These are phyloP conservation scores for Eulemur mongoz DNA, from an alignment of 2,797 vertebrate genomes.

Conservation along the genomic window DNA sequence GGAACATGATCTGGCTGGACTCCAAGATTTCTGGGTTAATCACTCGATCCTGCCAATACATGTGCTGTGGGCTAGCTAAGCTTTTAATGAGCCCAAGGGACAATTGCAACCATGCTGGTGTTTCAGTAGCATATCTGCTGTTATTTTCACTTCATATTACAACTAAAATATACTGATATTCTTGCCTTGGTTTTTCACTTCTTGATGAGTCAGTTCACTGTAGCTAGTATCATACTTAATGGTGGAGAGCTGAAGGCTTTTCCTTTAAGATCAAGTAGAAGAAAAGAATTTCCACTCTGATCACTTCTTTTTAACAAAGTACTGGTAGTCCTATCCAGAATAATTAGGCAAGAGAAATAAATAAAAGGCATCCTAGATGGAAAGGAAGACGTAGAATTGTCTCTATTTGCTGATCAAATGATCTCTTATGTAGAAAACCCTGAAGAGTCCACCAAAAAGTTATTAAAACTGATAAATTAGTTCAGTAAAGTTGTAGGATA, in stretches of 20 bases:
- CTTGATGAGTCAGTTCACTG: background rate
- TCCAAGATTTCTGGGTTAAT: slow-evolving; percentile 1
- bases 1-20: background rate
- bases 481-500: background rate
- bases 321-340: background rate
- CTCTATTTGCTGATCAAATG: background rate
- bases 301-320: background rate
- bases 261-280: background rate
- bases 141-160: background rate
- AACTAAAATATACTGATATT: background rate
- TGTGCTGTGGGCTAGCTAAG: background rate
- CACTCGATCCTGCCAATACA: background rate
- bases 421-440: background rate
- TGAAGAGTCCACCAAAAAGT: background rate
- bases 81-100: background rate
- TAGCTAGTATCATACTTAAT: background rate
- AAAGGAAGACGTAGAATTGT: background rate
- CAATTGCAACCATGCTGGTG: background rate
- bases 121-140: background rate
- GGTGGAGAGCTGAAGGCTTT: background rate
- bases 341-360: background rate
- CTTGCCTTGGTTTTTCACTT: background rate
- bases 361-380: background rate
- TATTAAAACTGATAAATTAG: background rate
- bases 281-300: background rate